A percentile compares a stretch with the other conserved stretches of the same genome.
These are phyloP conservation scores for Neopelma chrysocephalum DNA, from an alignment of 2,797 vertebrate genomes.

Conservation along the genomic window DNA sequence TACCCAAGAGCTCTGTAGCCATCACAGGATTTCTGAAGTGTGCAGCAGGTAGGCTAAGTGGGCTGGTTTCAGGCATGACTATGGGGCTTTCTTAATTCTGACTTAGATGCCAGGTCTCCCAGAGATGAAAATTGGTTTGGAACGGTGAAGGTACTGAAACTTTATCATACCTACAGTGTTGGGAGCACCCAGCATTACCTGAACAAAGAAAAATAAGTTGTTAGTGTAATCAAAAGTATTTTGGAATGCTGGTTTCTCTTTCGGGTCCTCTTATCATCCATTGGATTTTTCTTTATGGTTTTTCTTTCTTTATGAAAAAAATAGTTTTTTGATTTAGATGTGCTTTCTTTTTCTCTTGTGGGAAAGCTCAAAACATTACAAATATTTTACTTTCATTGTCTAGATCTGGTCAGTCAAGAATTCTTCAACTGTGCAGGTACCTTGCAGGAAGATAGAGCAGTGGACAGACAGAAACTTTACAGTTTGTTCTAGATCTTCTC, in stretches of 20 bases:
- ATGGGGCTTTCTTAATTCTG: not conserved
- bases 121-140: not conserved
- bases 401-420: not conserved
- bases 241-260: not conserved
- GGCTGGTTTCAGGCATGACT: not conserved
- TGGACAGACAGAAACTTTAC: not conserved
- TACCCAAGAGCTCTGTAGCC: not conserved
- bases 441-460: not conserved
- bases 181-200: not conserved
- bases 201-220: not conserved
- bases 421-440: not conserved
- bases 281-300: not conserved
- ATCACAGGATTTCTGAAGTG: not conserved
- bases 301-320: not conserved
- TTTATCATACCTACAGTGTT: not conserved
- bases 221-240: not conserved
- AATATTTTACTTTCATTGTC: not conserved
- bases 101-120: not conserved
- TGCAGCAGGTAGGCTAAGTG: not conserved
- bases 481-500: not conserved
- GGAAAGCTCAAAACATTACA: not conserved
- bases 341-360: not conserved
- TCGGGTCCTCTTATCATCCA: not conserved
- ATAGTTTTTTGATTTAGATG: not conserved
- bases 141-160: not conserved